Evolutionary conservation across 1,140 invertebrate species (phyloP).

Genomic region (Heliconius eleuchia): DNA sequence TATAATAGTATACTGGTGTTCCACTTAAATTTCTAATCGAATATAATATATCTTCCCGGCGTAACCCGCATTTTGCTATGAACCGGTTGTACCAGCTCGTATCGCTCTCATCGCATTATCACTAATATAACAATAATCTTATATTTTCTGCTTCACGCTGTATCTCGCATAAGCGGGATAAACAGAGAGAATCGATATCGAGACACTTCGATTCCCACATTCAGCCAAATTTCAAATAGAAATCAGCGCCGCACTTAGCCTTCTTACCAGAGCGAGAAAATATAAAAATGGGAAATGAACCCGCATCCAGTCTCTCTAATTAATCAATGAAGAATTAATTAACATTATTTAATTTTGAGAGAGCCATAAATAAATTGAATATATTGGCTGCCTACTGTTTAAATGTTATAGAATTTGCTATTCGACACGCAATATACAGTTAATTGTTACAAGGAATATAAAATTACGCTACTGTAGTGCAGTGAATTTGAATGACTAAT

Average conservation of each 20-base stretch:
- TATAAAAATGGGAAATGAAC: too few relatives aligned
- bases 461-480: neutral
- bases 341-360: constrained; percentile 18
- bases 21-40: constrained; percentile 11
- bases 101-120: constrained; percentile 16
- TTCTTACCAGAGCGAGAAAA: too few relatives aligned
- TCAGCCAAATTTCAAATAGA: too few relatives aligned
- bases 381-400: neutral
- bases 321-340: constrained; percentile 26
- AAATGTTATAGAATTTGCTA: neutral
- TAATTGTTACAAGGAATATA: constrained; percentile 13
- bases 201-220: too few relatives aligned
- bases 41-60: constrained; percentile 1
- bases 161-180: too few relatives aligned
- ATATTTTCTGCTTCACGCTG: too few relatives aligned
- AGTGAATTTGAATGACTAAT: neutral
- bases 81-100: constrained; percentile 20
- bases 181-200: too few relatives aligned
- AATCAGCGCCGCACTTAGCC: too few relatives aligned
- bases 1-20: neutral
- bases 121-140: constrained; percentile 4
- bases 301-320: neutral
- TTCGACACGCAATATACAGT: constrained; percentile 15
- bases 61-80: constrained; percentile 15
- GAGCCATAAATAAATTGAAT: constrained; percentile 2